A percentile compares a stretch with the other conserved stretches of the same genome.
phyloP scores from a whole-genome alignment of 2,888 invertebrate species.

The Dryobota labecula region DNA sequence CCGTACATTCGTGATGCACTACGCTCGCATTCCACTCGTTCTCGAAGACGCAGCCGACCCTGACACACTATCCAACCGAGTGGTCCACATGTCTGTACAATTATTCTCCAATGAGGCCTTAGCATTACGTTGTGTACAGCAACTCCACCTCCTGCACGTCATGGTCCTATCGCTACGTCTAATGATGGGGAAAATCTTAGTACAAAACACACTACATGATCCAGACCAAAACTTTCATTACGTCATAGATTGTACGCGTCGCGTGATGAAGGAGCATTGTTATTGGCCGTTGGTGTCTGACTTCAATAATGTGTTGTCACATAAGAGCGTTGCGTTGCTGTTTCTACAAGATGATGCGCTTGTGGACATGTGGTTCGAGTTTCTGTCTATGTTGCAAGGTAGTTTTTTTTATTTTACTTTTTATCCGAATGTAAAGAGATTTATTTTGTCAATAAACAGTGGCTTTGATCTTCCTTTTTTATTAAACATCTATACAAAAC shows the following conservation, averaged over 20 bases:
- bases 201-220: conserved; percentile 96
- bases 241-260: conserved; percentile 97
- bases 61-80: conserved; percentile 97
- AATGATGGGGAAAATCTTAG: conserved; percentile 98
- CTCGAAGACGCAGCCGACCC: conserved; percentile 96
- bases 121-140: conserved; percentile 97
- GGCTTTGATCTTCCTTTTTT: too few species aligned
- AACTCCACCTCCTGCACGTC: conserved; percentile 96
- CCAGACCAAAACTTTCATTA: conserved; percentile 95
- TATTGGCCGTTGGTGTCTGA: conserved; percentile 99
- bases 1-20: conserved; percentile 98
- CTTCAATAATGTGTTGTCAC: conserved; percentile 98
- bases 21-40: conserved; percentile 98
- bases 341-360: conserved; percentile 97
- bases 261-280: conserved; percentile 99
- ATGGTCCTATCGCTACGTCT: conserved; percentile 96
- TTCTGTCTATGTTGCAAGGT: conserved; percentile 97
- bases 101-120: conserved; percentile 98
- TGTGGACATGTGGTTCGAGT: conserved; percentile 99
- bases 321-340: conserved; percentile 96
- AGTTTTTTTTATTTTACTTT: not conserved
- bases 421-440: not conserved
- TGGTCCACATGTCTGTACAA: conserved; percentile 99
- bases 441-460: too few species aligned
- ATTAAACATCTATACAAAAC: too few species aligned